A percentile compares a stretch with the other conserved stretches of the same genome.
Conservation (phyloP, 2,113 vertebrate genomes). For the Prolemur simus region DNA sequence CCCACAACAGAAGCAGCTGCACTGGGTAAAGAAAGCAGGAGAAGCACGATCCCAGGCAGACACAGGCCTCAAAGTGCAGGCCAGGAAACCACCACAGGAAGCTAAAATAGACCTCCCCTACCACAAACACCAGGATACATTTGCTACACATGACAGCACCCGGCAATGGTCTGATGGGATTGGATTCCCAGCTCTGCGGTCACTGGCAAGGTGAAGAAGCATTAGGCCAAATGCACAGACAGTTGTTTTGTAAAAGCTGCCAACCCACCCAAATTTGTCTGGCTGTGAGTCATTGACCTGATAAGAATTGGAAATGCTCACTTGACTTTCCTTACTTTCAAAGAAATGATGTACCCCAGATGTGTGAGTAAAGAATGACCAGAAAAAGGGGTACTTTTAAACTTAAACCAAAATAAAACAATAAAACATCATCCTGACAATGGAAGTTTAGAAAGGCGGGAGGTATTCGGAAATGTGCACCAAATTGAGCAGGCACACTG, state of each 20-base stretch:
- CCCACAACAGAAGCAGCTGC: slow-evolving; percentile 18
- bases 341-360: neutral
- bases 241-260: slow-evolving; percentile 41
- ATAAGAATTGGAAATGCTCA: slow-evolving; percentile 47
- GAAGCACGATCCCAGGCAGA: slow-evolving; percentile 53
- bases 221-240: neutral
- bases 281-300: neutral
- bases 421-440: neutral
- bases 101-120: neutral
- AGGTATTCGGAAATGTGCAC: neutral
- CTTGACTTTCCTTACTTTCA: neutral
- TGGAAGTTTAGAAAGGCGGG: neutral
- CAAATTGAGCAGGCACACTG: neutral
- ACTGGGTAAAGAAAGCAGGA: neutral
- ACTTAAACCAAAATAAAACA: neutral
- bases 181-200: neutral
- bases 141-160: neutral
- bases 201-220: neutral
- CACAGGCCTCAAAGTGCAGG: neutral
- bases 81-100: slow-evolving; percentile 42
- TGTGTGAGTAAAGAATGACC: neutral
- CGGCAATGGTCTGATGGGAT: neutral
- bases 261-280: slow-evolving; percentile 49
- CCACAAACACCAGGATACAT: neutral
- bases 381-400: neutral